Percentiles rank a stretch among this genome's conserved stretches.
phyloP scores from a whole-genome alignment of 2,113 vertebrate genomes.

The mouse (Mus musculus) region DNA sequence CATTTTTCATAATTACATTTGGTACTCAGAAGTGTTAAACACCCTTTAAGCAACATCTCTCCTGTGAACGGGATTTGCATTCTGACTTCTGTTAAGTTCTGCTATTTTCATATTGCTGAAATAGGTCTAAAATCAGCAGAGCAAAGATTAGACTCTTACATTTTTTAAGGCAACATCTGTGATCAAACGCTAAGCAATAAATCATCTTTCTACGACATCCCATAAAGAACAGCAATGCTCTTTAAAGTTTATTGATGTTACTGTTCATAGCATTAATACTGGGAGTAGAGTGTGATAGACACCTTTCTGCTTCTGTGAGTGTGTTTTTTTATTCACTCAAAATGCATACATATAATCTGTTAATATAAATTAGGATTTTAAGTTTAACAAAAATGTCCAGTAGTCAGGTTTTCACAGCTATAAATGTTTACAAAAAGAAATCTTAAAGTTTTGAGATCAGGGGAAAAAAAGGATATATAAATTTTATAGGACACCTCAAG shows the following conservation, averaged over 20 bases:
- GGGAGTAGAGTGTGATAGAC: not conserved
- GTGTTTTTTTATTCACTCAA: constrained; percentile 10
- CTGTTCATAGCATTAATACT: not conserved
- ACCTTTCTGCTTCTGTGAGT: not conserved
- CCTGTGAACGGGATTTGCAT: not conserved
- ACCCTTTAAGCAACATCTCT: not conserved
- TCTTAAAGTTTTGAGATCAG: not conserved
- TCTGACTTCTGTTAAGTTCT: not conserved
- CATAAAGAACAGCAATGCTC: constrained; percentile 39
- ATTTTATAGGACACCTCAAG: not conserved
- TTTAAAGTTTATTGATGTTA: not conserved
- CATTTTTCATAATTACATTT: not conserved
- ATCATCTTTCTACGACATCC: not conserved
- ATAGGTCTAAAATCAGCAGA: not conserved
- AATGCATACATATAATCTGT: not conserved
- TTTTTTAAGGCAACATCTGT: constrained; percentile 22
- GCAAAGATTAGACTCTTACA: not conserved
- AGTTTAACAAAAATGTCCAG: constrained; percentile 44
- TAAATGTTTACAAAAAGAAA: not conserved
- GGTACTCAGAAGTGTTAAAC: not conserved
- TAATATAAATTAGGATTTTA: constrained; percentile 16
- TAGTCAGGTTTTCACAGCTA: not conserved
- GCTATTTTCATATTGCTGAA: not conserved
- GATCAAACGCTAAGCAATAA: not conserved
- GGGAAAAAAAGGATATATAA: not conserved